A percentile compares a stretch with the other conserved stretches of the same genome.
These are phyloP conservation scores for Chromoteleia sp. DNA, from an alignment of 2,888 invertebrate genomes.

Conservation along the genomic window DNA sequence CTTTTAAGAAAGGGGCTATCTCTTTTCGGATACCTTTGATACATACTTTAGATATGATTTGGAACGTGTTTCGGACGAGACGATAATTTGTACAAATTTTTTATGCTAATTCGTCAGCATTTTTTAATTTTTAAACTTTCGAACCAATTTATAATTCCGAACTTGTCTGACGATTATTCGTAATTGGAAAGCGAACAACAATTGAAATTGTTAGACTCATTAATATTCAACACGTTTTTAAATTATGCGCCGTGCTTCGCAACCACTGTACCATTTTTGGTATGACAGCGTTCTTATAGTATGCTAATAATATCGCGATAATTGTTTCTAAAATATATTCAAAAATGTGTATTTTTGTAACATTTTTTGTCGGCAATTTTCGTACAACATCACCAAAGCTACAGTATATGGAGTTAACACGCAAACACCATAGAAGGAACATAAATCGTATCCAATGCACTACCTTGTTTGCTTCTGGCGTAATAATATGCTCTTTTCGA, in stretches of 20 bases:
- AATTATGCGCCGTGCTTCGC: slow-evolving; percentile 13
- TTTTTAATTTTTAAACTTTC: not conserved
- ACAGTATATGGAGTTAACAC: slow-evolving; percentile 70
- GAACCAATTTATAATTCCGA: not conserved
- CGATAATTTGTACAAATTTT: slow-evolving; percentile 38
- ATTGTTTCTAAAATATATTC: slow-evolving; percentile 46
- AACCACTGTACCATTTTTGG: slow-evolving; percentile 1
- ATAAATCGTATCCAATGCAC: slow-evolving; percentile 74
- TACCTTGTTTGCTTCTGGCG: slow-evolving; percentile 72
- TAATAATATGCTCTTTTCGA: slow-evolving; percentile 72
- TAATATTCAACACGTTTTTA: slow-evolving; percentile 13
- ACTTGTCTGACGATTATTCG: slow-evolving; percentile 1
- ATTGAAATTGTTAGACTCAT: not conserved
- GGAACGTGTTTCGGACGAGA: slow-evolving; percentile 13
- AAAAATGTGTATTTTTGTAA: slow-evolving; percentile 22
- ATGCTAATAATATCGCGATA: slow-evolving; percentile 52
- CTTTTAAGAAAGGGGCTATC: slow-evolving; percentile 3
- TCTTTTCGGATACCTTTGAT: slow-evolving; percentile 16
- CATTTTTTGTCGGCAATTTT: slow-evolving; percentile 40
- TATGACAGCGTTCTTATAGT: slow-evolving; percentile 19
- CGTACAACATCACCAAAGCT: slow-evolving; percentile 57
- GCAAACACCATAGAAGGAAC: slow-evolving; percentile 73
- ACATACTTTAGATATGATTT: slow-evolving; percentile 26
- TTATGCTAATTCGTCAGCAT: slow-evolving; percentile 11
- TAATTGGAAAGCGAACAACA: slow-evolving; percentile 6